Evolutionary conservation across 2,113 vertebrate genomes (phyloP).

Genomic region (Cavia porcellus): DNA sequence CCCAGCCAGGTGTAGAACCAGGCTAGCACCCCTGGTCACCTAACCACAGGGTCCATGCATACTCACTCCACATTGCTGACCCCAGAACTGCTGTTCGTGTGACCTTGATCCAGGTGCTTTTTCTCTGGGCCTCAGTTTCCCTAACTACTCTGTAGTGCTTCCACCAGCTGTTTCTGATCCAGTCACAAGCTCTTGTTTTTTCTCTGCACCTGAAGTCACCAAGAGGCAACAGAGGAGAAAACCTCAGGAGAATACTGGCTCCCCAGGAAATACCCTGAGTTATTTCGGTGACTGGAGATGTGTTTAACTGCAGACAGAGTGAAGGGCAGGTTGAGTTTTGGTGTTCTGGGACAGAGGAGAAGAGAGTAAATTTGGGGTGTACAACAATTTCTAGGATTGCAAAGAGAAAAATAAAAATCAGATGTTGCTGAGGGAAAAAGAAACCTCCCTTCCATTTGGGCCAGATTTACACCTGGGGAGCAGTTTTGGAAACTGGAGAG

Average conservation of each 20-base stretch:
- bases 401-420: constrained; percentile 54
- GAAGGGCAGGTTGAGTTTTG: not conserved
- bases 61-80: fast-evolving
- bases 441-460: constrained; percentile 22
- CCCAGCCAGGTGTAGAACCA: not conserved
- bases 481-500: constrained; percentile 19
- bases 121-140: constrained; percentile 30
- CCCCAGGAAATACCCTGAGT: not conserved
- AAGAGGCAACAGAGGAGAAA: not conserved
- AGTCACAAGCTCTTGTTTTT: not conserved
- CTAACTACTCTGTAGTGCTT: not conserved
- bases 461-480: not conserved
- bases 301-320: not conserved
- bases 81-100: not conserved
- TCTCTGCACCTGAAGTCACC: not conserved
- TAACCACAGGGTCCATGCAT: not conserved
- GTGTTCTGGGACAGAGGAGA: not conserved
- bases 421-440: not conserved
- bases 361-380: not conserved
- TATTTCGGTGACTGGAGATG: not conserved
- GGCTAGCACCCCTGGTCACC: not conserved
- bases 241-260: not conserved
- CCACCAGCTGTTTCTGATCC: not conserved
- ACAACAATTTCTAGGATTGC: not conserved
- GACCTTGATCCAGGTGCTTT: not conserved